Evolutionary conservation across 2,888 invertebrate genomes (phyloP).

Genomic region (Spodoptera picta): DNA sequence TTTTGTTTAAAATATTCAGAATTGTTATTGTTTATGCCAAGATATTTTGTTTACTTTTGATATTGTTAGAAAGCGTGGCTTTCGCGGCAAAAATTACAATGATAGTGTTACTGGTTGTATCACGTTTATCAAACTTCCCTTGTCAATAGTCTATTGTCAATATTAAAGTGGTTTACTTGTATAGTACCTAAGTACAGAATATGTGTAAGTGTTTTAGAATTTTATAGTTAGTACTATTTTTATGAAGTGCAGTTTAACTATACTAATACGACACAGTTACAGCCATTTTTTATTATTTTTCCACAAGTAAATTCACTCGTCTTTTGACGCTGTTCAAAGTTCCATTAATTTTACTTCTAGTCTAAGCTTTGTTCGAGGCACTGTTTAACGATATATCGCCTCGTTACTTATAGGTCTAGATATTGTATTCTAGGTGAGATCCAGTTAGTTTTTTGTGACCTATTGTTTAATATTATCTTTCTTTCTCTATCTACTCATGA

Average conservation of each 20-base stretch:
- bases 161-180: too few species aligned
- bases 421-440: conserved; percentile 41
- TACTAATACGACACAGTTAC: too few species aligned
- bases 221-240: too few species aligned
- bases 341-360: conserved; percentile 24
- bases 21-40: conserved; percentile 50
- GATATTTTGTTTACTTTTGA: conserved; percentile 76
- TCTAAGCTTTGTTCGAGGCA: conserved; percentile 25
- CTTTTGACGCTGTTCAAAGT: conserved; percentile 19
- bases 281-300: too few species aligned
- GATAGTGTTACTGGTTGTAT: conserved; percentile 62
- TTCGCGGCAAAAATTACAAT: conserved; percentile 73
- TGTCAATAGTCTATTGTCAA: conserved; percentile 52
- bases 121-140: conserved; percentile 71
- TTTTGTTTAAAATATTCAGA: too few species aligned
- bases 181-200: too few species aligned
- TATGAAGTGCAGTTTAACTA: too few species aligned
- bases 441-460: conserved; percentile 40
- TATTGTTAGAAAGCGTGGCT: conserved; percentile 78
- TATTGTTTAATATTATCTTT: conserved; percentile 45
- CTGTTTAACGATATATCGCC: conserved; percentile 29
- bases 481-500: conserved; percentile 16
- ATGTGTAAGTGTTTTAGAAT: too few species aligned
- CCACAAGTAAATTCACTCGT: conserved; percentile 14
- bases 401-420: conserved; percentile 28